Conservation (phyloP, 37 sponge, comb jelly and placozoan genomes). For the Geodia barretti region DNA sequence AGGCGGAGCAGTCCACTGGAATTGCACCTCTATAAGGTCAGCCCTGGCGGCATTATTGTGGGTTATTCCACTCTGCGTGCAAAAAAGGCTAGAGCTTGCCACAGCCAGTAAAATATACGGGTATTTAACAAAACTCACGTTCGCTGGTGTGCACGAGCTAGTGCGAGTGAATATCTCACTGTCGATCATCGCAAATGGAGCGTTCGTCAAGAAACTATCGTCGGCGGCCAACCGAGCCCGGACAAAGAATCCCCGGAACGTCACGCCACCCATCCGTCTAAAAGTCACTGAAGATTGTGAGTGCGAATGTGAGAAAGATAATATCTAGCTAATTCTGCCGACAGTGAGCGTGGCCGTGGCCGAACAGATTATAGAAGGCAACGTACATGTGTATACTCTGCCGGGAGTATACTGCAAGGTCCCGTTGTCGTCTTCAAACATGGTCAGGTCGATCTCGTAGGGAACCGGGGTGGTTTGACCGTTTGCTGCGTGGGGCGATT, state of each 20-base stretch:
- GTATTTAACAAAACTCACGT: no score
- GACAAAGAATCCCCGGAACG: neutral
- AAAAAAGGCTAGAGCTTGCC: no score
- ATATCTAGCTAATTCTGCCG: no score
- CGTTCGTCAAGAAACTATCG: neutral
- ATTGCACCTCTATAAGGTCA: no score
- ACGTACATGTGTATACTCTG: neutral
- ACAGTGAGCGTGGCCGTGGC: neutral
- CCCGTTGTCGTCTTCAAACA: neutral
- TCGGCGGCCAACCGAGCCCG: neutral
- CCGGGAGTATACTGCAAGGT: neutral
- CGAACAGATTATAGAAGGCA: no score
- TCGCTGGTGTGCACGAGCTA: neutral
- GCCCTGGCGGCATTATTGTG: no score
- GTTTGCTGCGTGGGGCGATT: neutral
- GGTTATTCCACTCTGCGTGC: no score
- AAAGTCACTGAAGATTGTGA: no score
- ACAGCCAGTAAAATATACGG: no score
- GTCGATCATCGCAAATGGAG: neutral
- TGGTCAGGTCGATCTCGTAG: neutral
- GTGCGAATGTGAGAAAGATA: no score
- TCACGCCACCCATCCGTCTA: neutral
- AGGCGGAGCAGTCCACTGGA: neutral
- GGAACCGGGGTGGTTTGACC: neutral
- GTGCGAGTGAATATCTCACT: neutral